Conservation (phyloP, 2,888 invertebrate species). For the Melinaea marsaeus region DNA sequence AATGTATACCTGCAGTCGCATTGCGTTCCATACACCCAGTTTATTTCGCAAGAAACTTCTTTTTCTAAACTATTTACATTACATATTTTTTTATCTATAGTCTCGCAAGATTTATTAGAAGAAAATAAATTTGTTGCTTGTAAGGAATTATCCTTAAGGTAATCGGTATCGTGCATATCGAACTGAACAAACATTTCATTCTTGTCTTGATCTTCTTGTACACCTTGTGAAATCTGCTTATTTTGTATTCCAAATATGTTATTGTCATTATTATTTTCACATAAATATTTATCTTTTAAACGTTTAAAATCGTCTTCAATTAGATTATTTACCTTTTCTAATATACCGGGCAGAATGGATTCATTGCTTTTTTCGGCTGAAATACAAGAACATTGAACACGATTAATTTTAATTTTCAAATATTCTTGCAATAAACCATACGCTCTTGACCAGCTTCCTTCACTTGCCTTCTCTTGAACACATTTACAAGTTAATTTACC, state of each 20-base stretch:
- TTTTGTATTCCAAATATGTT: conserved; percentile 7
- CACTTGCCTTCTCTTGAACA: conserved; percentile 32
- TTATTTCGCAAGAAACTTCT: conserved; percentile 31
- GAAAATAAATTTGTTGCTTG: conserved; percentile 8
- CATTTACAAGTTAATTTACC: conserved; percentile 50
- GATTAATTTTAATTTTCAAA: conserved; percentile 63
- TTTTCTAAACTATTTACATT: conserved; percentile 35
- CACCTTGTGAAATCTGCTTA: conserved; percentile 11
- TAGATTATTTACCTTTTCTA: conserved; percentile 54
- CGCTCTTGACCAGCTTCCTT: conserved; percentile 64
- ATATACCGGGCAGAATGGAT: conserved; percentile 45
- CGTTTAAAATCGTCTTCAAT: conserved; percentile 66
- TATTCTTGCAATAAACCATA: conserved; percentile 66
- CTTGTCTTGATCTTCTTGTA: conserved; percentile 7
- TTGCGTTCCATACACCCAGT: conserved; percentile 32
- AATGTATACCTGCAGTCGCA: conserved; percentile 32
- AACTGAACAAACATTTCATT: conserved; percentile 15
- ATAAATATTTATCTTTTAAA: conserved; percentile 39
- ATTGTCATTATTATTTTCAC: conserved; percentile 14
- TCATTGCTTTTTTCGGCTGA: conserved; percentile 40
- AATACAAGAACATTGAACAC: conserved; percentile 53
- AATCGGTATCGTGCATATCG: conserved; percentile 8
- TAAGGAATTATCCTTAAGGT: conserved; percentile 7
- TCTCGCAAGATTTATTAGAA: conserved; percentile 46
- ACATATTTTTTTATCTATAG: conserved; percentile 33